Evolutionary conservation across 2,113 vertebrate genomes (phyloP).

Genomic region (Martes martes): DNA sequence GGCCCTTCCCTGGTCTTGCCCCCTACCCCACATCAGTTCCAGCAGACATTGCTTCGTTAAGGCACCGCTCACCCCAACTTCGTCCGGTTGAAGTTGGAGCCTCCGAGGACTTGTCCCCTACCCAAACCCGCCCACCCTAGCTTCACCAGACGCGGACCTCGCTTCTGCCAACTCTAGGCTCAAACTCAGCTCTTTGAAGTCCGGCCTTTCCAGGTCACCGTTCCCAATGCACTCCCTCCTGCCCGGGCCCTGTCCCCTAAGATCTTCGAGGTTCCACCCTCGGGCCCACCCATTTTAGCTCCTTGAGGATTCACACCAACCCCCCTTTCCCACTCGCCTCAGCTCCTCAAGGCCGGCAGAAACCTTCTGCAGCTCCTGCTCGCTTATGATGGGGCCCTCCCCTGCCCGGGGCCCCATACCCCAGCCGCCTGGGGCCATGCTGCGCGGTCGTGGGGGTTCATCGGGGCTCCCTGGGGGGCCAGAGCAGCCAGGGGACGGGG

Average conservation of each 20-base stretch:
- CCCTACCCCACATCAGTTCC: background rate
- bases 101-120: too few relatives aligned
- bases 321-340: slow-evolving; percentile 28
- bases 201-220: background rate
- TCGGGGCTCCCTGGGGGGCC: background rate
- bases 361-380: slow-evolving; percentile 70
- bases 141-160: background rate
- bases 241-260: too few relatives aligned
- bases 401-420: background rate
- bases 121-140: background rate
- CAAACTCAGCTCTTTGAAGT: background rate
- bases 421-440: background rate
- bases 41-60: background rate
- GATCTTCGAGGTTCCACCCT: background rate
- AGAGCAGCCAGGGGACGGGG: background rate
- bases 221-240: background rate
- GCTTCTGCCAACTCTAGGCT: background rate
- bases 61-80: background rate
- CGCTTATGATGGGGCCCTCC: background rate
- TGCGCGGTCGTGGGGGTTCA: background rate
- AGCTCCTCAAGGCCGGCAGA: slow-evolving; percentile 50
- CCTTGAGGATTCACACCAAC: background rate
- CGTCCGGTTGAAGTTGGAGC: background rate
- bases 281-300: background rate
- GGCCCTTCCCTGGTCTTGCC: too few relatives aligned